These are phyloP conservation scores for Amphipyra tragopoginis DNA, from an alignment of 2,888 invertebrate species.

Conservation along the genomic window DNA sequence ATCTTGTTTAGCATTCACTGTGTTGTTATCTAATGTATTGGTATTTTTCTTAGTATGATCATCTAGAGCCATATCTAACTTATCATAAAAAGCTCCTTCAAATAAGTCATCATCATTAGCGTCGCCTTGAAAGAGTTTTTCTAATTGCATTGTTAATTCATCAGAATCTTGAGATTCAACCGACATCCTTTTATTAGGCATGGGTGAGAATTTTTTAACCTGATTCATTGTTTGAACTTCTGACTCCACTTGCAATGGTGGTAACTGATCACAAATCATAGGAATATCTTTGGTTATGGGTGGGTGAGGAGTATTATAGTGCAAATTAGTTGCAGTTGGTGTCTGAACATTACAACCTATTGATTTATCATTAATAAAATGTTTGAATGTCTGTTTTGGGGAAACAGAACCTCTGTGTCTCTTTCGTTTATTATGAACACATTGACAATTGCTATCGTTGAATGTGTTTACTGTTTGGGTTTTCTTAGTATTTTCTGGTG, in stretches of 20 bases:
- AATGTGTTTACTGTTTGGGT: slow-evolving; percentile 66
- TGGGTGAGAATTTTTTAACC: slow-evolving; percentile 42
- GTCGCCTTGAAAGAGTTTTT: slow-evolving; percentile 83
- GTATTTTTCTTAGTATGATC: slow-evolving; percentile 55
- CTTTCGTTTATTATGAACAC: slow-evolving; percentile 71
- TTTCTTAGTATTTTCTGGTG: slow-evolving; percentile 78
- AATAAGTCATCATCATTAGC: slow-evolving; percentile 84
- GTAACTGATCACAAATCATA: slow-evolving; percentile 18
- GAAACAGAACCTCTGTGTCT: slow-evolving; percentile 59
- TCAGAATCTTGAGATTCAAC: slow-evolving; percentile 75
- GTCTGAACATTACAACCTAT: slow-evolving; percentile 2
- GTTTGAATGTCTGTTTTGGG: slow-evolving; percentile 47
- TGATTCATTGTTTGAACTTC: slow-evolving; percentile 28
- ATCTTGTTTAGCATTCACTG: slow-evolving; percentile 51
- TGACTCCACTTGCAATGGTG: slow-evolving; percentile 28
- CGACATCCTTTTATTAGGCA: slow-evolving; percentile 54
- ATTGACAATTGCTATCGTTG: slow-evolving; percentile 73
- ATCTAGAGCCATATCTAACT: slow-evolving; percentile 62
- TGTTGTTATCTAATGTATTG: slow-evolving; percentile 48
- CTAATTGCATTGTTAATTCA: slow-evolving; percentile 81
- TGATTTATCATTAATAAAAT: slow-evolving; percentile 11
- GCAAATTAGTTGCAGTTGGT: slow-evolving; percentile 36
- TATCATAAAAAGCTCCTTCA: slow-evolving; percentile 74
- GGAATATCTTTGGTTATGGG: slow-evolving; percentile 33
- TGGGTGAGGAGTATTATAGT: slow-evolving; percentile 51